Base-by-base conservation (phyloP, 2,888 invertebrate genomes). In the Halocaridina rubra region DNA sequence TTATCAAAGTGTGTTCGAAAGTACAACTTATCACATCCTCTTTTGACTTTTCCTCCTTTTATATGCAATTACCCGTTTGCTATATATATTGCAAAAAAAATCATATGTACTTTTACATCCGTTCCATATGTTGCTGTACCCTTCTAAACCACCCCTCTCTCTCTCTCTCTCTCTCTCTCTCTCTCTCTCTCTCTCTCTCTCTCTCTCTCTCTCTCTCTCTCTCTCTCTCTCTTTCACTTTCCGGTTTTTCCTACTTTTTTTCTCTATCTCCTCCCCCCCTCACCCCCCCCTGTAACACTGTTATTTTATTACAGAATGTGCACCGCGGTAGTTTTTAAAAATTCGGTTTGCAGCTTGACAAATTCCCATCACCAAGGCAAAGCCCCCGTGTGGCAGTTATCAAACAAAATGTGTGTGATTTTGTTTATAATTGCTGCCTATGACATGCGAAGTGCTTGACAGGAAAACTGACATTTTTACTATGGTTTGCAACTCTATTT, bases 331-430 rank as follows among this genome's bases (percentile, higher is more conserved):
- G 1, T 19, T 53, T 10, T 53, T 4, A 53, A 53, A 53, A 53
- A 53, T 53, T 53, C 53, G 53, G 53, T 53, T 53, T 19, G 53
- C 53, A 29, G 69, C 69, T 69, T 69, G 30, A 69, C 30, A 69
- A 69, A 69, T 69, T 24, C 29, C 27, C 69, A 69, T 69, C 69
- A 69, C 27, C 69, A 69, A n/a, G 69, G 29, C 59, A 22, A 3
- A 19, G n/a, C n/a, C 53, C 53, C 53, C 71, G 33, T 33, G 71
- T 71, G 71, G 71, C 33, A 71, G 71, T 71, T 74, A 74, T 74
- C 71, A 74, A 74, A 74, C 72, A 24, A 74, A 74, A 74, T 74
- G 33, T 39, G 24, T 74, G 72, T 74, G 72, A 74, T 74, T 74
- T 74, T 74, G 46, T 74, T 74, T 74, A 74, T 46, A 74, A 46